A percentile compares a stretch with the other conserved stretches of the same genome.
phyloP scores from a whole-genome alignment of 2,113 vertebrate genomes.

The Carassius auratus region DNA sequence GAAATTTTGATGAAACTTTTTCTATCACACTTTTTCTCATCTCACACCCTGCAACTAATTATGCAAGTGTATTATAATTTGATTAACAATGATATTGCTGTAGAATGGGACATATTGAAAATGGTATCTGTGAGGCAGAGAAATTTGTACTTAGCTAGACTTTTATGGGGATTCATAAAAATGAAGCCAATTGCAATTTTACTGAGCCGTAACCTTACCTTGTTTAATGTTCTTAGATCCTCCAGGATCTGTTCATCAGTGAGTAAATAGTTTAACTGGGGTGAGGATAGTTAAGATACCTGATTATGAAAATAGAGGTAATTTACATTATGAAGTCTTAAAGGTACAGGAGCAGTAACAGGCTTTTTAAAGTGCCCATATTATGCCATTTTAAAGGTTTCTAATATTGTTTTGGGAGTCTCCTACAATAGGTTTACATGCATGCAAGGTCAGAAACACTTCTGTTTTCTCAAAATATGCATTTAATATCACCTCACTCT shows the following conservation, averaged over 20 bases:
- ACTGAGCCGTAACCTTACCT: slow-evolving; percentile 74
- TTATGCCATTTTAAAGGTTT: too few species aligned
- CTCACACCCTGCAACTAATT: background rate
- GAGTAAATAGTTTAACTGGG: slow-evolving; percentile 96
- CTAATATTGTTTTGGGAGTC: too few species aligned
- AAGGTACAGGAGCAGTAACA: too few species aligned
- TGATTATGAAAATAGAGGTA: background rate
- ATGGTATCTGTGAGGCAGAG: background rate
- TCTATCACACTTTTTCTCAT: background rate
- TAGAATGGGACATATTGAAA: background rate
- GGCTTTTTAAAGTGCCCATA: too few species aligned
- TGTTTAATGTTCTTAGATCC: slow-evolving; percentile 93
- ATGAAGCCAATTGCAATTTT: background rate
- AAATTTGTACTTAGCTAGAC: background rate
- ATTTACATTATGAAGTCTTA: background rate
- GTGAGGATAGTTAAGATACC: slow-evolving; percentile 84
- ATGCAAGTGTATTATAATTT: background rate
- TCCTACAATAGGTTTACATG: too few species aligned
- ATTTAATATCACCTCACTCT: too few species aligned
- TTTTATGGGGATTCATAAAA: background rate
- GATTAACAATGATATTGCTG: background rate
- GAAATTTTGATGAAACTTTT: background rate
- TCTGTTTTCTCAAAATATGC: too few species aligned
- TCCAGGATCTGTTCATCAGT: slow-evolving; percentile 99
- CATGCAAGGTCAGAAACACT: too few species aligned